Evolutionary conservation across 2,888 invertebrate genomes (phyloP), one percentile per base, ranked within the genome.

Genomic region (Pyralis farinalis): DNA sequence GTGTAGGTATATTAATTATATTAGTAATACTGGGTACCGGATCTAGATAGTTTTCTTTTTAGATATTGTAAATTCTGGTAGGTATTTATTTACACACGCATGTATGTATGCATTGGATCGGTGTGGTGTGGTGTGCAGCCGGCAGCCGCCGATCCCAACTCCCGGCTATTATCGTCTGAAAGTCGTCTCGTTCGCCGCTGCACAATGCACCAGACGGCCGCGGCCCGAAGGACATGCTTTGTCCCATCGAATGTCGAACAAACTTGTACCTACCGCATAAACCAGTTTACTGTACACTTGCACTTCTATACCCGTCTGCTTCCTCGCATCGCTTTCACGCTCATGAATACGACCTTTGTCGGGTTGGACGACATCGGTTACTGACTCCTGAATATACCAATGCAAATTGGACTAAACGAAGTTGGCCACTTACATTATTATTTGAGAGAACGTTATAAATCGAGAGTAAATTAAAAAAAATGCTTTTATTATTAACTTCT

Each of bases 261-360:
- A 54, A 39, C 54, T 51, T 49, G 44, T 46, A 47, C 47, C 56
- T 46, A 47, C 47, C 56, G 50, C 61, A 51, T 58, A 66, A 81
- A 84, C 83, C 78, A 71, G 83, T 81, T 78, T 64, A 58, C 51
- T 49, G 43, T 67, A 68, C 75, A 80, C 82, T 82, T 81, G 79
- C 76, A 75, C 74, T 80, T 64, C 68, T 65, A 64, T 66, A 55
- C 60, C 58, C 55, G 62, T 56, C 64, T 65, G 65, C 59, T 58
- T 46, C 46, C 44, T 55, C 40, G 47, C 48, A 43, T 57, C 55
- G 60, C 69, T 76, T 73, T 73, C 68, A 64, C 57, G 56, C 54
- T 61, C 47, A 58, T 60, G 55, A 58, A 63, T 58, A 50, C 50
- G 57, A 63, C 63, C 60, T 66, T 59, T 59, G 47, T 49, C 46